Evolutionary conservation across 1,140 invertebrate species (phyloP).

Genomic region (Phocides pigmalion): DNA sequence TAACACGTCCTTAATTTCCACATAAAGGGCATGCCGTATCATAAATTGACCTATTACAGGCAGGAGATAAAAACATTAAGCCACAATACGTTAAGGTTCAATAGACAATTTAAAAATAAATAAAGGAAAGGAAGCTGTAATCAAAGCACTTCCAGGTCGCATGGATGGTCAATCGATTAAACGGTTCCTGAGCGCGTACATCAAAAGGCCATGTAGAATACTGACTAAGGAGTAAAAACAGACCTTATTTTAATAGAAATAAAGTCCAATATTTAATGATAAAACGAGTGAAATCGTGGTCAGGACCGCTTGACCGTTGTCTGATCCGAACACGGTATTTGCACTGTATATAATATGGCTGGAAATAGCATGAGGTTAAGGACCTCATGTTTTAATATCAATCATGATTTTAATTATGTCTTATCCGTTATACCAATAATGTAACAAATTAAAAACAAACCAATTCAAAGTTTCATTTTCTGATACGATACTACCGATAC

Average conservation of each 20-base stretch:
- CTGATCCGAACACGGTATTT: conserved; percentile 18
- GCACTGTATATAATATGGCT: conserved; percentile 22
- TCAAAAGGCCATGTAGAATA: conserved; percentile 48
- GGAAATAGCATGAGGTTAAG: conserved; percentile 28
- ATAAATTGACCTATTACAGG: conserved; percentile 51
- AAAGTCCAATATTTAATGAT: neutral
- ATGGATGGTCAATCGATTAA: conserved; percentile 74
- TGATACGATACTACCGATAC: too few relatives aligned
- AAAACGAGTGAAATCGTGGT: neutral
- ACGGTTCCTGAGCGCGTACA: conserved; percentile 49
- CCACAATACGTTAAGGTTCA: conserved; percentile 53
- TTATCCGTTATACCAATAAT: too few relatives aligned
- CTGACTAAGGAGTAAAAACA: conserved; percentile 7
- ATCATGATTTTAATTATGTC: neutral
- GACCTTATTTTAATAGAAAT: conserved; percentile 4
- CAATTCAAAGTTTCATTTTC: too few relatives aligned
- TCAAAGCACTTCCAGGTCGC: conserved; percentile 69
- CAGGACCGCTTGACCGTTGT: conserved; percentile 22
- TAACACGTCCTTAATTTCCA: neutral
- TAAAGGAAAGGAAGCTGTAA: conserved; percentile 74
- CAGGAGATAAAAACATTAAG: conserved; percentile 46
- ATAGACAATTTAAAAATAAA: conserved; percentile 72
- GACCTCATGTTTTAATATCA: conserved; percentile 10
- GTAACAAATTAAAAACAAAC: neutral
- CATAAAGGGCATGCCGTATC: neutral